Conservation (phyloP, 1,140 invertebrate genomes). For the Mya arenaria region DNA sequence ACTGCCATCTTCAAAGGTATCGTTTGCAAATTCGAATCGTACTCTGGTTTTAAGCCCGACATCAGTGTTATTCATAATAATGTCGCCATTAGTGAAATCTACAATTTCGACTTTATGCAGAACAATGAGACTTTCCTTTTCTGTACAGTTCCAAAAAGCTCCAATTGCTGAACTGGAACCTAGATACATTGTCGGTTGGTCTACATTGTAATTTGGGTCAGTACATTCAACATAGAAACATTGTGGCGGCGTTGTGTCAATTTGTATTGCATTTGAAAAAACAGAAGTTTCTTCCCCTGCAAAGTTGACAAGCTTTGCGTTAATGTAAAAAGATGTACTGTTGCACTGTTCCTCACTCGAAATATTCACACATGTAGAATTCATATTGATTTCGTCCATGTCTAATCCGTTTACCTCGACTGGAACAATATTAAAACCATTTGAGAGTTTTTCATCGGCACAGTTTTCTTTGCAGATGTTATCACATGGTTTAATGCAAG, state of each 20-base stretch:
- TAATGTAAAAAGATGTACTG: constrained; percentile 28
- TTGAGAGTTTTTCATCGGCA: not conserved
- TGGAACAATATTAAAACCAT: constrained; percentile 29
- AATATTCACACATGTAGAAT: constrained; percentile 10
- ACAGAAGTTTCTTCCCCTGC: constrained; percentile 10
- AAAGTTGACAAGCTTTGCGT: constrained; percentile 29
- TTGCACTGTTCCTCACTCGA: constrained; percentile 23
- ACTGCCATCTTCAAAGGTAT: constrained; percentile 12
- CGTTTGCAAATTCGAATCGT: not conserved
- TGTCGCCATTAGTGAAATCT: not conserved
- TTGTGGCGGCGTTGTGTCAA: constrained; percentile 22
- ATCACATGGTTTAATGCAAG: constrained; percentile 6
- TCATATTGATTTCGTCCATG: not conserved
- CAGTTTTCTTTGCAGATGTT: constrained; percentile 21
- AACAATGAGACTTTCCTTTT: constrained; percentile 28
- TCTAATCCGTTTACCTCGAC: not conserved
- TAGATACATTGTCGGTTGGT: constrained; percentile 11
- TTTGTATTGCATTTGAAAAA: constrained; percentile 30
- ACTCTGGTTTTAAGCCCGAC: constrained; percentile 17
- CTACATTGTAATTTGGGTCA: constrained; percentile 25
- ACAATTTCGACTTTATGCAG: not conserved
- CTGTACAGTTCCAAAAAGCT: constrained; percentile 39
- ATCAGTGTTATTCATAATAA: not conserved
- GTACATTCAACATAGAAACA: constrained; percentile 22
- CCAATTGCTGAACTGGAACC: constrained; percentile 36